These are phyloP conservation scores for Eublepharis macularius DNA, from an alignment of 2,113 vertebrate species.

Conservation along the genomic window DNA sequence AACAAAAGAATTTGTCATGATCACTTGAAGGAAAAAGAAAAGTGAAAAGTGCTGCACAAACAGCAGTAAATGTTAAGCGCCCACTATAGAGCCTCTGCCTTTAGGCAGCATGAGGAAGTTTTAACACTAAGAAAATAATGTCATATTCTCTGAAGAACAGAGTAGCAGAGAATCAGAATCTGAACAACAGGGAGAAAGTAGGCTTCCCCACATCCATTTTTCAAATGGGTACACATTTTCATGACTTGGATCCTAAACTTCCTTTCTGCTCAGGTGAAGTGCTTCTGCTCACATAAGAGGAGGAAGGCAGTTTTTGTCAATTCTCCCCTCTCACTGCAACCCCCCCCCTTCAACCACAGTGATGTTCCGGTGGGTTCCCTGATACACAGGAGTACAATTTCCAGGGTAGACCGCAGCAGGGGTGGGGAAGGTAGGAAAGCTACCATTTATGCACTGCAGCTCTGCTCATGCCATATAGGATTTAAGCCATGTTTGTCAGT, in stretches of 20 bases:
- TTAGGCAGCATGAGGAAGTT: neutral
- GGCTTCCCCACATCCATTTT: neutral
- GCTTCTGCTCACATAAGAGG: too few relatives aligned
- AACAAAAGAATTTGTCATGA: constrained; percentile 1
- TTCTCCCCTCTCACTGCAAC: too few relatives aligned
- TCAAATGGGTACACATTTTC: neutral
- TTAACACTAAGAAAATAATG: neutral
- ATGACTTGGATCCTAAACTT: too few relatives aligned
- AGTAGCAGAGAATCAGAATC: neutral
- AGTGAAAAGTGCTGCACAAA: neutral
- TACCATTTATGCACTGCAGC: too few relatives aligned
- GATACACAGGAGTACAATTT: too few relatives aligned
- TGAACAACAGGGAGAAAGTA: neutral
- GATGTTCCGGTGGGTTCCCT: too few relatives aligned
- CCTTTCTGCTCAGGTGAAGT: too few relatives aligned
- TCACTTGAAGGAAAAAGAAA: neutral
- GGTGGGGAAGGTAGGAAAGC: too few relatives aligned
- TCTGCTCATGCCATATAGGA: too few relatives aligned
- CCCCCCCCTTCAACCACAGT: too few relatives aligned
- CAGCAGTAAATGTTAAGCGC: neutral
- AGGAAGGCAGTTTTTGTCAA: too few relatives aligned
- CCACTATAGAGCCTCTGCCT: neutral
- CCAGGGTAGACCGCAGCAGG: too few relatives aligned
- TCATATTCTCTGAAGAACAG: neutral
- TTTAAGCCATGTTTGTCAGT: neutral